Evolutionary conservation across 1,140 invertebrate genomes (phyloP).

Genomic region (Leptestheria dahalacensis): DNA sequence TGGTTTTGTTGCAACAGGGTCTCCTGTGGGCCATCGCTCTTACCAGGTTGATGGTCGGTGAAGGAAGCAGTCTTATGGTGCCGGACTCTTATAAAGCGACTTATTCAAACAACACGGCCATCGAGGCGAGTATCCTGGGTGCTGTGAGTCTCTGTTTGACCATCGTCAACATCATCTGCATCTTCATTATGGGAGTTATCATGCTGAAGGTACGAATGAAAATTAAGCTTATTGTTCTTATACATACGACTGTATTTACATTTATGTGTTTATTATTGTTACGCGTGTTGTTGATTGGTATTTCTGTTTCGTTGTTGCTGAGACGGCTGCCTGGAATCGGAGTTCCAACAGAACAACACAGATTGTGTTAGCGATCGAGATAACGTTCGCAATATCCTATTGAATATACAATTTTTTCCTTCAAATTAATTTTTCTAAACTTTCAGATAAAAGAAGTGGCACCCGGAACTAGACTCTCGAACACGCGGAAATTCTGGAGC

Average conservation of each 20-base stretch:
- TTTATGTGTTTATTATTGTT: too few species aligned
- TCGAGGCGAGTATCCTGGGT: constrained; percentile 60
- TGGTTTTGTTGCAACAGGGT: constrained; percentile 38
- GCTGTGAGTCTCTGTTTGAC: constrained; percentile 62
- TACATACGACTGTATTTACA: too few species aligned
- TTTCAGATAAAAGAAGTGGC: constrained; percentile 67
- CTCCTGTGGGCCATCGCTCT: constrained; percentile 57
- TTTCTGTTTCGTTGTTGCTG: too few species aligned
- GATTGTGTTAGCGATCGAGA: too few species aligned
- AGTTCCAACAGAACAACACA: too few species aligned
- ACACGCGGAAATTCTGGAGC: constrained; percentile 61
- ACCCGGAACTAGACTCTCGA: constrained; percentile 55
- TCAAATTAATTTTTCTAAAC: too few species aligned
- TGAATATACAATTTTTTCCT: too few species aligned
- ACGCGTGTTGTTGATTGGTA: too few species aligned
- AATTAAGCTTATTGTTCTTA: constrained; percentile 1
- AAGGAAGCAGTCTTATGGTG: constrained; percentile 17
- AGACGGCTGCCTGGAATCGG: too few species aligned
- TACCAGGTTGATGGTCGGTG: constrained; percentile 19
- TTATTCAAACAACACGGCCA: constrained; percentile 52
- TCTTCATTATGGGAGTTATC: constrained; percentile 63
- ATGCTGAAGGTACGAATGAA: constrained; percentile 58
- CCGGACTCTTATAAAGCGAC: constrained; percentile 31
- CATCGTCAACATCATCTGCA: constrained; percentile 66
- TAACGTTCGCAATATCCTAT: too few species aligned